Evolutionary conservation across 2,888 invertebrate species (phyloP), one percentile per base, ranked within the genome.

Genomic region (Epicampocera succincta): DNA sequence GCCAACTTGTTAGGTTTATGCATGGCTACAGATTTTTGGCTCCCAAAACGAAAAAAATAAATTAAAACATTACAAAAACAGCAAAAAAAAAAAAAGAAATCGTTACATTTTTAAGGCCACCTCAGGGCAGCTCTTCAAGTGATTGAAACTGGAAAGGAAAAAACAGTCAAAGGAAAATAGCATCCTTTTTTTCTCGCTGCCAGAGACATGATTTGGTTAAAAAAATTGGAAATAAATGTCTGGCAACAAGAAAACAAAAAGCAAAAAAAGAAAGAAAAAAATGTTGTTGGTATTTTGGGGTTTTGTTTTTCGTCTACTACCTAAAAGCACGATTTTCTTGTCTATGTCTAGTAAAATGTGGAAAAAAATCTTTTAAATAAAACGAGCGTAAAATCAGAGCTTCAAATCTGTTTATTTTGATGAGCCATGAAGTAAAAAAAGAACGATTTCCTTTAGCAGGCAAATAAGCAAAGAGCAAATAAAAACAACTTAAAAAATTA

Each of bases 251-350:
- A 77, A 58, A 56, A 71, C 29, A 54, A 69, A 48, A 58, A 17
- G 69, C 78, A 74, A 66, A 33, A 65, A 52, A 13, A 77, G 50
- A 56, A 71, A 44, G 40, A 63, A 48, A 58, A 19, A 19, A n/a
- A n/a, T 38, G 15, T 17, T 56, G 33, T 44, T 19, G 44, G 42
- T 75, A 66, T 75, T 82, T 82, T 69, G 65, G 65, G 82, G 63
- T 77, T 78, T 66, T 74, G 65, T 65, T 78, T 44, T 74, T 82
- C 73, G 81, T 82, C 82, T 82, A 82, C 82, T 82, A 82, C 78
- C 78, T 82, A 78, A 54, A 65, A 78, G 78, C 82, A 82, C 82
- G 82, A 82, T 82, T 82, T 78, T 72, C 82, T 82, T 82, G 82
- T 82, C 74, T 77, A 56, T 71, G 78, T 75, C 78, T 82, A 74